Percentiles rank a stretch among this genome's conserved stretches.
phyloP scores from a whole-genome alignment of 2,113 vertebrate genomes.

The Ophthalmolycus amberensis region DNA sequence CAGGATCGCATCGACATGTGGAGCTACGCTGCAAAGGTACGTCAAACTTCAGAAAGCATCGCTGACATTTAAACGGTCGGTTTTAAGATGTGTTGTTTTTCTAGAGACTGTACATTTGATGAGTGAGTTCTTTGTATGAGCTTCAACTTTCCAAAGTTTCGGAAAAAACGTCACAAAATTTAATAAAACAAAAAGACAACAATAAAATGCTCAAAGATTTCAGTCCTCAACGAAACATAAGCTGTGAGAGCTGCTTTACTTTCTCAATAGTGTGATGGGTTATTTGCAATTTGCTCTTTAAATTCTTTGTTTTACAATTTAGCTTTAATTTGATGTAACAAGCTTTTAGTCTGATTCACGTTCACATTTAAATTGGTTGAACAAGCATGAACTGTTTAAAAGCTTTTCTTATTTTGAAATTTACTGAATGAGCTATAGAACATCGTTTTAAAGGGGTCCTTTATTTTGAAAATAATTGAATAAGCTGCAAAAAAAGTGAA shows the following conservation, averaged over 20 bases:
- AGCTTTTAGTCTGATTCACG: too few relatives aligned
- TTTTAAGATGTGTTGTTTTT: too few relatives aligned
- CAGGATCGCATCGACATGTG: slow-evolving; percentile 99
- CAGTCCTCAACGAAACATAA: too few relatives aligned
- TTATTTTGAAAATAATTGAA: not conserved
- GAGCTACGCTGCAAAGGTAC: slow-evolving; percentile 97
- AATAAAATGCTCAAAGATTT: not conserved
- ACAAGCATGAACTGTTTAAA: not conserved
- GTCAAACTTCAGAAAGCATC: too few relatives aligned
- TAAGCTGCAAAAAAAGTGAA: not conserved
- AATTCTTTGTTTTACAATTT: not conserved
- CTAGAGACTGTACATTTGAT: too few relatives aligned
- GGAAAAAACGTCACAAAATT: not conserved
- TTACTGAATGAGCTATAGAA: not conserved
- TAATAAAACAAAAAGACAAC: not conserved
- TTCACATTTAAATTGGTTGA: not conserved
- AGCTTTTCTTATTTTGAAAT: not conserved
- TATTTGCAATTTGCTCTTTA: not conserved
- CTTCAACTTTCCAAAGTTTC: not conserved
- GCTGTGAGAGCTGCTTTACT: not conserved
- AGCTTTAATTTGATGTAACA: not conserved
- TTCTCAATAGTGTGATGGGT: too few relatives aligned
- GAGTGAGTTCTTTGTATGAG: too few relatives aligned
- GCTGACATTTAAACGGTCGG: too few relatives aligned
- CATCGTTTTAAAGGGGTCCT: not conserved